Base-by-base conservation (phyloP, 1,140 invertebrate genomes). In the Portunus trituberculatus region DNA sequence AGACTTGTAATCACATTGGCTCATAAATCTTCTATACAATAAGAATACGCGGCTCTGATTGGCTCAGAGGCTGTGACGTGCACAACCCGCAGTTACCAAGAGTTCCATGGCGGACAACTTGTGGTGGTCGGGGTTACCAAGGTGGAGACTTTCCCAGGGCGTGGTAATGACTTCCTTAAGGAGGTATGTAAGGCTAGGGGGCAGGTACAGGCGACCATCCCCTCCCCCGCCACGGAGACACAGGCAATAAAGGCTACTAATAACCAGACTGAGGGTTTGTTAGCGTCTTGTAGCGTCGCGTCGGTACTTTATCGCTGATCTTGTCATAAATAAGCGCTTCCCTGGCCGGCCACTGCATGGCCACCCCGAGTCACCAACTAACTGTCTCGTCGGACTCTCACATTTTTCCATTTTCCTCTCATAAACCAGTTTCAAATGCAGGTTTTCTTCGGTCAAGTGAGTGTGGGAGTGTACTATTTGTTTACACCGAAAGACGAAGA, bases 281-380 rank as follows among this genome's bases (percentile, higher is more conserved):
- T 84, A 52, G 91, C 82, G 31, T 84, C 67, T 39, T 39, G 32
- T 45, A 29, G 89, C 20, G 28, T 39, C 91, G n/a, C 91, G 25
- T 31, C 86, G 93, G 86, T 94, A 94, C 48, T 94, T 89, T 94
- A 94, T 94, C 93, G 87, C 93, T 45, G 87, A 94, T 89, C 52
- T 76, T 32, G 87, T 46, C 93, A 94, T 94, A 94, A 94, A 89
- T 94, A 67, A 89, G 59, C 31, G 86, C 93, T 94, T 94, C 93
- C 83, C 84, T 14, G 20, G 20, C 91, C 59, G 48, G 52, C 59
- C 48, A 32, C n/a, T 93, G 92, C 92, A n/a, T 89, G 93, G 89
- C 89, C 93, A 87, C n/a, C 92, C 29, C 25, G 92, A 48, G 84
- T 87, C 45, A 84, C 93, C 59, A 29, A n/a, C 52, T 12, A 31